A percentile compares a stretch with the other conserved stretches of the same genome.
Evolutionary conservation across 2,888 invertebrate genomes (phyloP).

Genomic region (Epicampocera succincta): DNA sequence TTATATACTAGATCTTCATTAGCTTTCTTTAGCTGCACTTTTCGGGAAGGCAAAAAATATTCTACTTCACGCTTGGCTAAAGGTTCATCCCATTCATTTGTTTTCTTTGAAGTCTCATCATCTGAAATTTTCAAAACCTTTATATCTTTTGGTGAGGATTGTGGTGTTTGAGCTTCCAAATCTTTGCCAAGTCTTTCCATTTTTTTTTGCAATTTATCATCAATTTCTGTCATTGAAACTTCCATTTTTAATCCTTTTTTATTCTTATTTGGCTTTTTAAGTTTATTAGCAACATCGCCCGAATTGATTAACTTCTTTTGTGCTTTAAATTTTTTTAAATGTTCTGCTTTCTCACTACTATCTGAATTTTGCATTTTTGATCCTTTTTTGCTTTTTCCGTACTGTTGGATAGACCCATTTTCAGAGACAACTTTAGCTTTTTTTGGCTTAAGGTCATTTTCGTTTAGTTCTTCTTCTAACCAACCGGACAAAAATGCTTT

Average conservation of each 20-base stretch:
- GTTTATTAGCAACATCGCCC: not conserved
- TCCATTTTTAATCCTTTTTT: not conserved
- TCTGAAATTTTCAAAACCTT: constrained; percentile 54
- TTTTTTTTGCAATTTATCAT: not conserved
- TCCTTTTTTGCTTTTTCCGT: constrained; percentile 23
- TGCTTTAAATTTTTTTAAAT: constrained; percentile 26
- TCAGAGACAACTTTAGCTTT: constrained; percentile 23
- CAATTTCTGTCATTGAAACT: not conserved
- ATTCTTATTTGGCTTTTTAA: constrained; percentile 27
- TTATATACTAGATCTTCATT: constrained; percentile 74
- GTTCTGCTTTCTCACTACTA: constrained; percentile 11
- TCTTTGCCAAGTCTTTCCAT: not conserved
- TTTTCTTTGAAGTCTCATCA: constrained; percentile 39
- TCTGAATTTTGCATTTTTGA: constrained; percentile 1
- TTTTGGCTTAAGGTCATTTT: constrained; percentile 57
- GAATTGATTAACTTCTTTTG: constrained; percentile 19
- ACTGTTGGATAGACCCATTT: not conserved
- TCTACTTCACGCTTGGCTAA: constrained; percentile 81
- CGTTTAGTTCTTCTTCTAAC: constrained; percentile 75
- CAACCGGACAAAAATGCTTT: constrained; percentile 74
- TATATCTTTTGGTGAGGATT: constrained; percentile 46
- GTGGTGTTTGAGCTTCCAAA: too few relatives aligned
- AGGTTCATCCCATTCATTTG: constrained; percentile 81
- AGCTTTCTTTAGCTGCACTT: constrained; percentile 76
- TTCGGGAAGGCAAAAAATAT: constrained; percentile 78